Percentiles rank a stretch among this genome's conserved stretches.
Evolutionary conservation across 2,113 vertebrate genomes (phyloP).

Genomic region (Miniopterus natalensis): DNA sequence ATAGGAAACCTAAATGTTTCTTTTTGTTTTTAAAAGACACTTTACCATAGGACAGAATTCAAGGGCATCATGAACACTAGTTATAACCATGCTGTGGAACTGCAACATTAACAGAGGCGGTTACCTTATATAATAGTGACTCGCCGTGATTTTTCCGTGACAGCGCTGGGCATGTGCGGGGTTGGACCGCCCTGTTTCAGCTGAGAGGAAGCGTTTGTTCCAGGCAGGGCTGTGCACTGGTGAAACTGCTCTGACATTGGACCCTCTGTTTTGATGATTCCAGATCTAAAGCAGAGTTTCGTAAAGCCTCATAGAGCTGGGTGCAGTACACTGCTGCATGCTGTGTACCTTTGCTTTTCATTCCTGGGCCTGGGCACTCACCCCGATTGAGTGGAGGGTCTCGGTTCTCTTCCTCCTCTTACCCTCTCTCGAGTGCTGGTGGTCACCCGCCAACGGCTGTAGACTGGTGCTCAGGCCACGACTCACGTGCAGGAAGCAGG

Average conservation of each 20-base stretch:
- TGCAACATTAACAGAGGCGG: background rate
- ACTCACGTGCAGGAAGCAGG: background rate
- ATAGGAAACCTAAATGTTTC: background rate
- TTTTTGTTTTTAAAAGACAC: background rate
- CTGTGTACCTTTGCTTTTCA: background rate
- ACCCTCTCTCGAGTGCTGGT: background rate
- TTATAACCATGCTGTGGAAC: background rate
- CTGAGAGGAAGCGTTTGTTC: background rate
- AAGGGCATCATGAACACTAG: background rate
- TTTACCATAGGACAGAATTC: background rate
- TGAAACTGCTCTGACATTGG: background rate
- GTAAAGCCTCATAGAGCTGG: background rate
- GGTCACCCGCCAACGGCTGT: background rate
- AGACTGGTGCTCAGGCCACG: background rate
- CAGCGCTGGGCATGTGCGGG: background rate
- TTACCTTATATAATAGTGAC: background rate
- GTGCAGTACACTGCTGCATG: background rate
- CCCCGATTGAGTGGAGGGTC: too few species aligned
- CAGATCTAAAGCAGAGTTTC: background rate
- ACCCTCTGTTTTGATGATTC: background rate
- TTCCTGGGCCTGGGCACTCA: background rate
- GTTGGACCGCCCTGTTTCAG: accelerated
- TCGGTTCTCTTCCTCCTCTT: background rate
- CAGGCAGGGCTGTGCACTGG: background rate
- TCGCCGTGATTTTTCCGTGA: accelerated